Base-by-base conservation (phyloP, 2,113 vertebrate species). In the Hippocampus zosterae region DNA sequence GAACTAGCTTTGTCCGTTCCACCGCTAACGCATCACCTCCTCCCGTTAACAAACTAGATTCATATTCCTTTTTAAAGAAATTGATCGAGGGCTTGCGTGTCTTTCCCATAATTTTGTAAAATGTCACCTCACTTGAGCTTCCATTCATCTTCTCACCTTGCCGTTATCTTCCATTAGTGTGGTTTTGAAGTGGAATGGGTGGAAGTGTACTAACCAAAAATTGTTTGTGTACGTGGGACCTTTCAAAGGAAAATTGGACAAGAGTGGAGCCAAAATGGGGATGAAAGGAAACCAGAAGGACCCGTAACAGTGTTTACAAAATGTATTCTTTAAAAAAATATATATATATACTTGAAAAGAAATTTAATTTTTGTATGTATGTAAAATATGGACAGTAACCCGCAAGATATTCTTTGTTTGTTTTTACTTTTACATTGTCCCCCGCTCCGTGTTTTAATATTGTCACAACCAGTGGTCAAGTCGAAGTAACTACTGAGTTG, bases 291-390 rank as follows among this genome's bases (percentile, higher is more conserved):
- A 81, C 61, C 57, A 44, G 80, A 89, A 84, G 87, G 87, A 88
- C 78, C 68, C 75, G 74, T 83, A 83, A 74, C 86, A 87, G 88
- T 91, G 91, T 91, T 91, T 90, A 91, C 88, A 90, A 77, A 85
- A 81, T 85, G 37, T 83, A 86, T 88, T 87, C 76, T 33, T 18
- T 10, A 7, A 85, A 73, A 86, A 76, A 74, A 64, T 77, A 70
- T 72, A 79, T 81, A 64, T 77, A 70, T 72, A 79, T 81, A n/a
- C 41, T 8, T 2, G 73, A 55, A 80, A 72, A 72, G 56, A 76
- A 57, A 79, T 89, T 86, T 90, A 83, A 87, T 91, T 92, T 92
- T 92, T 92, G 82, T 91, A 91, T 82, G 84, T 88, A 90, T 90
- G 86, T 92, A 89, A 90, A 88, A 78, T 87, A 88, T 73, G 82